Conservation (phyloP, 2,797 vertebrate genomes). For the Bothrops alternatus region DNA sequence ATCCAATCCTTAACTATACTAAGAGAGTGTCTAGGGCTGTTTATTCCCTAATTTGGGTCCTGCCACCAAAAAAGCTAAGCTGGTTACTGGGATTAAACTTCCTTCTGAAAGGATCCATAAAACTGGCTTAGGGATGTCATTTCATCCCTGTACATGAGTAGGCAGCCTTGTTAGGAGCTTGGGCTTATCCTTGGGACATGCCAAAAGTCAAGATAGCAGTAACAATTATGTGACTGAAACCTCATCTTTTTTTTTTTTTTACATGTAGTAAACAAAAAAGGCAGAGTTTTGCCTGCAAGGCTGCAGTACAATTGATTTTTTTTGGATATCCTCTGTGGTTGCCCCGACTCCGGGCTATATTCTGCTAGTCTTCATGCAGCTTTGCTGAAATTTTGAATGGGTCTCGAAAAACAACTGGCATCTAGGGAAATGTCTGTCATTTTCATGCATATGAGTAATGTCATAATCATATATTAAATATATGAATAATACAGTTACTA, state of each 20-base stretch:
- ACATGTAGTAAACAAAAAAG: neutral
- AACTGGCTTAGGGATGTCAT: neutral
- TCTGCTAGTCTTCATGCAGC: neutral
- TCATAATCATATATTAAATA: neutral
- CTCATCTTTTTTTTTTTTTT: neutral
- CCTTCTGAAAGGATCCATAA: neutral
- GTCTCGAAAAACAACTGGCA: neutral
- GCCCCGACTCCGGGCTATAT: neutral
- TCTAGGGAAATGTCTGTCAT: neutral
- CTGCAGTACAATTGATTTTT: neutral
- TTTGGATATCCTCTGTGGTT: neutral
- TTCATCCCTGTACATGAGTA: neutral
- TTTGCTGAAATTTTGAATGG: neutral
- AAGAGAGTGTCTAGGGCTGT: neutral
- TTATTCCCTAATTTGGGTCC: neutral
- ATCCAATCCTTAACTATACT: neutral
- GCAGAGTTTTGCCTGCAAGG: neutral
- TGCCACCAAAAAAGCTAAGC: neutral
- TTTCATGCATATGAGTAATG: too few species aligned
- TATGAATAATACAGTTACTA: neutral
- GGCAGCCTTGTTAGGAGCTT: neutral
- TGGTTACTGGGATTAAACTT: neutral
- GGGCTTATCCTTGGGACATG: neutral
- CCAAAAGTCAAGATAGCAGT: neutral
- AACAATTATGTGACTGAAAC: neutral